Base-by-base conservation (phyloP, 2,888 invertebrate genomes). In the Macrosiphum euphorbiae region DNA sequence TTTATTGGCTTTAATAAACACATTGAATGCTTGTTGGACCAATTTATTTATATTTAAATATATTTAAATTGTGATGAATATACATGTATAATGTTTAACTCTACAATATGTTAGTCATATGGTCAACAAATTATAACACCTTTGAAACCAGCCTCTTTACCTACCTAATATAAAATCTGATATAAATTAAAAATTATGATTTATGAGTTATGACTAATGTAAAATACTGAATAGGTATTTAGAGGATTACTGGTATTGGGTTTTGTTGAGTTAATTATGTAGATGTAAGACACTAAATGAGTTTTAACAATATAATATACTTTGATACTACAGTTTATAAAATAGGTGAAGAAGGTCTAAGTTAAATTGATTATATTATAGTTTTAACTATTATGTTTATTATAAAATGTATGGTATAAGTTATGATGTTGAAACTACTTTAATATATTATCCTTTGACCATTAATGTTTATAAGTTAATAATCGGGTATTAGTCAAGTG, bases 1-100 rank as follows among this genome's bases (percentile, higher is more conserved):
- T 94, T 94, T 90, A 94, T 94, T 94, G 61, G 67, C 94, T 94
- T 94, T 85, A 94, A 94, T 94, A 61, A 90, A 85, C 20, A 7
- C 85, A 94, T 90, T 94, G 86, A 94, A 90, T 50, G 89, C 55
- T 89, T 88, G 55, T 85, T 86, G 24, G 13, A 90, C 44, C 90
- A 85, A 94, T 94, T 90, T 86, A 90, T 93, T 89, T 87, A 92
- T 91, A 61, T 86, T 58, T n/a, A n/a, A n/a, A n/a, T n/a, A n/a
- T n/a, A 91, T 91, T 86, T 91, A n/a, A 86, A 50, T 35, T 61
- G 35, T 67, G 47, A 67, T 67, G 7, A 84, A 35, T 44, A n/a
- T 52, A 47, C 16, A 52, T 24, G 1, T 87, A 58, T n/a, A 87
- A 20, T 92, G 20, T 26, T 3, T 26, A 91, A 55, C 13, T 90